Conservation (phyloP, 2,888 invertebrate genomes). For the Melipona beecheii region DNA sequence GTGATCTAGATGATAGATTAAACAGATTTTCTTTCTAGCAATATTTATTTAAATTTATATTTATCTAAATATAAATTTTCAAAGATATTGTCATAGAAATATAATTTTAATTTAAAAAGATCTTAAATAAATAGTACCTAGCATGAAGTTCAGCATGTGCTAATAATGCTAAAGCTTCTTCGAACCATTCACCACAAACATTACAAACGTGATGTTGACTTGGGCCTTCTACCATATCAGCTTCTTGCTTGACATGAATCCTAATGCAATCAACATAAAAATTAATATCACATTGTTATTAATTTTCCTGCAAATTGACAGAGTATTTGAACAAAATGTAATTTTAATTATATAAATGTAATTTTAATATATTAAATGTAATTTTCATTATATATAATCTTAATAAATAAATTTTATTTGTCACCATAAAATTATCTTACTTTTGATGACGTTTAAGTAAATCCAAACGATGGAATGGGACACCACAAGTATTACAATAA, state of each 20-base stretch:
- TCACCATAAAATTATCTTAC: constrained; percentile 68
- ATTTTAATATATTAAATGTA: background rate
- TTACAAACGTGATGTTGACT: constrained; percentile 88
- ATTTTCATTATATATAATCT: background rate
- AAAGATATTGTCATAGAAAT: background rate
- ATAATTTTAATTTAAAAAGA: background rate
- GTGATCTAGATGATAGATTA: constrained; percentile 73
- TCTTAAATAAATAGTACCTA: constrained; percentile 77
- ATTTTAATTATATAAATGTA: background rate
- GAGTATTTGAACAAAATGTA: constrained; percentile 7
- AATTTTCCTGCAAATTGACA: constrained; percentile 23
- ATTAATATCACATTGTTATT: constrained; percentile 30
- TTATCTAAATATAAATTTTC: background rate
- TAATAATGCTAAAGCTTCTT: constrained; percentile 90
- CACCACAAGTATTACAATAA: constrained; percentile 91
- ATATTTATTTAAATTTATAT: background rate
- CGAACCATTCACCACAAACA: constrained; percentile 92
- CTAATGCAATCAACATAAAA: constrained; percentile 67
- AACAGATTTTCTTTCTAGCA: background rate
- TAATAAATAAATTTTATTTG: background rate
- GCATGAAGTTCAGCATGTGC: constrained; percentile 93
- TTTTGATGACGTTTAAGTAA: constrained; percentile 89
- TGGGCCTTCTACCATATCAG: constrained; percentile 76
- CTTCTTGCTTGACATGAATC: constrained; percentile 82
- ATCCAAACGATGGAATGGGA: constrained; percentile 91